Base-by-base conservation (phyloP, 2,113 vertebrate species). In the Leucopternis melanops region DNA sequence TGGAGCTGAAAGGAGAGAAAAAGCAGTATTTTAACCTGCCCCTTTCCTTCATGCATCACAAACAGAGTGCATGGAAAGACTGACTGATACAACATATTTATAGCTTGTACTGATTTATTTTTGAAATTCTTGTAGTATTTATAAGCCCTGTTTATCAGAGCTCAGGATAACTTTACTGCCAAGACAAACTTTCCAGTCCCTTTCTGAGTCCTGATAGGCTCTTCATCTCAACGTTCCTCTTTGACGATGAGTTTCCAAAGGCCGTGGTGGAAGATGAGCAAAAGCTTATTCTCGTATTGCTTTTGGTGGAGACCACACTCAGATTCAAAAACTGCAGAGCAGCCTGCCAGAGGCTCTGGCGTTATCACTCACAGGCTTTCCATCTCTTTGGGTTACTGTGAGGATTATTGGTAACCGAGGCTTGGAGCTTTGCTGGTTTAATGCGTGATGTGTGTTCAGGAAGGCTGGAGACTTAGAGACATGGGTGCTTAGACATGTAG, bases 401-500 rank as follows among this genome's bases (percentile, higher is more conserved):
- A 47, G 72, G 36, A 32, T 77, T 70, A 10, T 12, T 54, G 45
- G 59, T 61, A 55, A 58, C 15, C 12, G 31, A 5, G 10, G 5
- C 62, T 31, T 52, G 54, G 49, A 59, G 26, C 13, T 75, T 38
- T 69, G 11, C 10, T 86, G 16, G 10, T 59, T 83, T 73, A 10
- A 38, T 15, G 26, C 0, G 5, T 12, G 36, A 18, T 26, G 32
- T 32, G 31, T 8, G 14, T 11, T n/a, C 6, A 22, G 67, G 47
- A 34, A 80, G 15, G 42, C 9, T 36, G 42, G 25, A 5, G 6
- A 16, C 9, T 23, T 25, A 49, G 27, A 80, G 0, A 14, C 7
- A 1, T 10, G 32, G 13, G 4, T 0, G 0, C 25, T 15, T 49
- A 81, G 57, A 50, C 38, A 14, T 9, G 2, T 10, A 15, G 21